phyloP scores from a whole-genome alignment of 2,113 vertebrate species.

The cattle (Bos taurus) region ARS-UCD2.0 NC_037338.1:87546001-87546500 shows the following conservation, averaged over 20 bases:
- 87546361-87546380: neutral
- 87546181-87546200: neutral
- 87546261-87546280: neutral
- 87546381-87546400: neutral
- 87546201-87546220: rapidly evolving
- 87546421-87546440: neutral
- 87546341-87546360: neutral
- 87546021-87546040: neutral
- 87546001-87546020: neutral
- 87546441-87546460: neutral
- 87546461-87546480: neutral
- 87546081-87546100: neutral
- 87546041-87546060: rapidly evolving
- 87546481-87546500: neutral
- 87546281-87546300: too few relatives aligned
- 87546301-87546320: neutral
- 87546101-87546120: neutral
- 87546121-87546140: neutral
- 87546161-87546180: rapidly evolving
- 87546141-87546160: neutral
- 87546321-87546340: rapidly evolving
- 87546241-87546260: rapidly evolving
- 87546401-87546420: neutral
- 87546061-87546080: neutral
- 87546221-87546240: neutral